These are phyloP conservation scores for Lathamus discolor DNA, from an alignment of 2,113 vertebrate species.

Conservation along the genomic window DNA sequence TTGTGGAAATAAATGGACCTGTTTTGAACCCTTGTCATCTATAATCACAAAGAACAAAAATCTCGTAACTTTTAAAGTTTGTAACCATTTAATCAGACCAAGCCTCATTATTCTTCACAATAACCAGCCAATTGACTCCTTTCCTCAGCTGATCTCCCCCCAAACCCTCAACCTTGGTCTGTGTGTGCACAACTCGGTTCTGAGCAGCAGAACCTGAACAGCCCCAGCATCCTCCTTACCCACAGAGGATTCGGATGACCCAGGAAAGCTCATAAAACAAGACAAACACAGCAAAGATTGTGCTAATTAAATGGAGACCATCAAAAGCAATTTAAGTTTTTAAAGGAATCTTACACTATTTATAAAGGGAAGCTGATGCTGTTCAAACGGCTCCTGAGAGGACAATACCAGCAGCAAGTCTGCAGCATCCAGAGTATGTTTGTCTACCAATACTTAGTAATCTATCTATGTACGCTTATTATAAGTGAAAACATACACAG, in stretches of 20 bases:
- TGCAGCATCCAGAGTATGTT: neutral
- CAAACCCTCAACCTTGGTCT: neutral
- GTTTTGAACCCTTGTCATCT: neutral
- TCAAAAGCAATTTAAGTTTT: slow-evolving; percentile 37
- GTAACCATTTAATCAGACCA: neutral
- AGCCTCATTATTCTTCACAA: neutral
- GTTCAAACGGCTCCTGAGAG: slow-evolving; percentile 40
- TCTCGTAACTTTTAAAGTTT: neutral
- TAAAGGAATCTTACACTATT: slow-evolving; percentile 1
- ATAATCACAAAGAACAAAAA: neutral
- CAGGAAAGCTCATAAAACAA: slow-evolving; percentile 2
- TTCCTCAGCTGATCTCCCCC: neutral
- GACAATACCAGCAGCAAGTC: neutral
- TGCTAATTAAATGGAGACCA: slow-evolving; percentile 49
- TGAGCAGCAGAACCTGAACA: neutral
- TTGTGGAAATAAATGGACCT: neutral
- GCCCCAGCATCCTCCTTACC: neutral
- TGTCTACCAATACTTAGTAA: slow-evolving; percentile 11
- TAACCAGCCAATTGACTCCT: neutral
- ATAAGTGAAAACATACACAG: slow-evolving; percentile 15
- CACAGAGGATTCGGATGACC: neutral
- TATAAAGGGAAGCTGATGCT: neutral
- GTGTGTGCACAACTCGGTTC: accelerated
- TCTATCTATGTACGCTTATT: slow-evolving; percentile 12
- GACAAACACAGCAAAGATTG: neutral